These are phyloP conservation scores for Pitta sordida DNA, from an alignment of 2,113 vertebrate genomes.

Conservation along the genomic window DNA sequence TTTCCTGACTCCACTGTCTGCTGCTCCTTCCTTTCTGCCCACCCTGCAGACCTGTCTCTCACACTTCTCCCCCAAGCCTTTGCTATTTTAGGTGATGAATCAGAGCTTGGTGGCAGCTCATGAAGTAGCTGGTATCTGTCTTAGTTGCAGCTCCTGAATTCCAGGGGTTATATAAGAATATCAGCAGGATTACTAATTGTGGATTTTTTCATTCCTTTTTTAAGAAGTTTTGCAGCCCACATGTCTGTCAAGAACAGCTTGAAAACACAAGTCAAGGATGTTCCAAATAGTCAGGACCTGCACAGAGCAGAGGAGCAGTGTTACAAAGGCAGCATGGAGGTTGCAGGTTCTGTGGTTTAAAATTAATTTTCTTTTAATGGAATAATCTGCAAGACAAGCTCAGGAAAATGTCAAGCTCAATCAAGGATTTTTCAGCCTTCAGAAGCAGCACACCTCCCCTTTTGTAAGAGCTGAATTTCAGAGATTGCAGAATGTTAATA, in stretches of 20 bases:
- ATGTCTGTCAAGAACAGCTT: not conserved
- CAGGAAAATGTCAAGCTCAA: not conserved
- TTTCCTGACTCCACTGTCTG: not conserved
- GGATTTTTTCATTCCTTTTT: not conserved
- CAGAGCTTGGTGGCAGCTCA: not conserved
- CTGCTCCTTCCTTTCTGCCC: not conserved
- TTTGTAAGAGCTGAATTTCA: not conserved
- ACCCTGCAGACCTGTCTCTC: not conserved
- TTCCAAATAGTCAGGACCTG: not conserved
- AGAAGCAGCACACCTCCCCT: not conserved
- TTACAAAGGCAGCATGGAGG: not conserved
- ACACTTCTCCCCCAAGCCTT: not conserved
- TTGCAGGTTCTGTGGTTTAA: not conserved
- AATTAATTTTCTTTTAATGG: not conserved
- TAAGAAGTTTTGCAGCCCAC: not conserved
- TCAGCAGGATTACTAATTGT: not conserved
- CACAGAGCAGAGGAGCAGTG: not conserved
- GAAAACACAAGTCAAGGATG: not conserved
- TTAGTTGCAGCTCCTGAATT: not conserved
- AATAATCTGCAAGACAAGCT: not conserved
- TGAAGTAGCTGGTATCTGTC: not conserved
- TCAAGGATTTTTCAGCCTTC: not conserved
- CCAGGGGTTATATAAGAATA: not conserved
- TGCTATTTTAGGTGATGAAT: not conserved
- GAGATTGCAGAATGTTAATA: not conserved